phyloP scores from a whole-genome alignment of 2,113 vertebrate species.

The Jaculus jaculus region DNA sequence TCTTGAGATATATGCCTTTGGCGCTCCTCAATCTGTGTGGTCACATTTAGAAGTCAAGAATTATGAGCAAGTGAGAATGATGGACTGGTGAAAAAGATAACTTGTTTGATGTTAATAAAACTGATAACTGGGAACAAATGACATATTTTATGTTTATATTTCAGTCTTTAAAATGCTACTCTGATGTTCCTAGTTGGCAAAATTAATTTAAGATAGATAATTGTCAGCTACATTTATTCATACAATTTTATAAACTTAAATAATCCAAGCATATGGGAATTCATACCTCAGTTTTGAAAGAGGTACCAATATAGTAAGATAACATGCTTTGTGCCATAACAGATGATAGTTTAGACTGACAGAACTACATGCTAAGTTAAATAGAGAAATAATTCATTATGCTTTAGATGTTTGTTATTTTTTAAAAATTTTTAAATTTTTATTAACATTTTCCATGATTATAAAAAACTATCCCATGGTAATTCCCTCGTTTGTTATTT shows the following conservation, averaged over 20 bases:
- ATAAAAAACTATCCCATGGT: too few species aligned
- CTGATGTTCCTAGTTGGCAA: background rate
- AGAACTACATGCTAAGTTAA: background rate
- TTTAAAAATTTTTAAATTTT: background rate
- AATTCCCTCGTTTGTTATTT: background rate
- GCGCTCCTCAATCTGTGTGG: background rate
- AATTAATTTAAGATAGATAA: background rate
- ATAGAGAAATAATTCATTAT: background rate
- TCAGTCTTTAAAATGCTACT: background rate
- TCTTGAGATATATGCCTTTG: background rate
- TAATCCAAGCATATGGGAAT: background rate
- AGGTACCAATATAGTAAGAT: background rate
- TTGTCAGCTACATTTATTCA: background rate
- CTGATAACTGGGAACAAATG: background rate
- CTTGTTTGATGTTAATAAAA: background rate
- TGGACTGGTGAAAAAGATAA: background rate
- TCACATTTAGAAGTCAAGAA: background rate
- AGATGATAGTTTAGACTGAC: background rate
- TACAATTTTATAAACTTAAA: background rate
- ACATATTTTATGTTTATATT: background rate
- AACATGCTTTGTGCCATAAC: background rate
- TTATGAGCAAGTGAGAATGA: background rate
- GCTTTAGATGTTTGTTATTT: background rate
- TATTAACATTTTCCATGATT: too few species aligned
- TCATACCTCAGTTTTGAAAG: background rate